These are phyloP conservation scores for Ceramica pisi DNA, from an alignment of 2,888 invertebrate species.

Conservation along the genomic window DNA sequence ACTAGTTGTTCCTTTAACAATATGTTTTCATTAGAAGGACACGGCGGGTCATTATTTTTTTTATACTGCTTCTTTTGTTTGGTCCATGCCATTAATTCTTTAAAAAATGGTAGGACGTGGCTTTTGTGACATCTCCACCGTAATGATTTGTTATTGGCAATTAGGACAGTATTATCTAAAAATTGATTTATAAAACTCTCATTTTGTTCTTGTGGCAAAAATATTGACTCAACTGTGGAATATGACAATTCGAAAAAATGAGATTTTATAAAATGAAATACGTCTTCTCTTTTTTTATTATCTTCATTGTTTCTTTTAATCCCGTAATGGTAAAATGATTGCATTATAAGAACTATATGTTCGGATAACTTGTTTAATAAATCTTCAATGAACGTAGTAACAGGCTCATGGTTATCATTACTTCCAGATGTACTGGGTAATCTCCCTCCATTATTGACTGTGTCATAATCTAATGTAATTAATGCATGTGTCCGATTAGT, in stretches of 20 bases:
- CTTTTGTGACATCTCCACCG: constrained; percentile 39
- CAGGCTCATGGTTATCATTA: not conserved
- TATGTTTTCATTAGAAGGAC: constrained; percentile 21
- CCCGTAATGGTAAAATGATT: constrained; percentile 54
- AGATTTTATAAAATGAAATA: constrained; percentile 59
- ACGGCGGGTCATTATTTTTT: not conserved
- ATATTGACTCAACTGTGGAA: constrained; percentile 62
- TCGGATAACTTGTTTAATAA: constrained; percentile 61
- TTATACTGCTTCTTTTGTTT: constrained; percentile 57
- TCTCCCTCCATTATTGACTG: not conserved
- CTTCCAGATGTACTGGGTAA: not conserved
- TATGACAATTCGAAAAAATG: constrained; percentile 72
- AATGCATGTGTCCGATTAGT: not conserved
- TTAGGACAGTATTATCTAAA: constrained; percentile 63
- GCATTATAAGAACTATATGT: constrained; percentile 65
- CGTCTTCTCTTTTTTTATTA: constrained; percentile 11
- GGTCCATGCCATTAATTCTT: constrained; percentile 71
- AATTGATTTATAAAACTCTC: constrained; percentile 65
- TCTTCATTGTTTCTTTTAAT: not conserved
- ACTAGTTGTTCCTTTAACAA: constrained; percentile 42
- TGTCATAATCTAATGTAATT: not conserved
- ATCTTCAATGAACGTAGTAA: constrained; percentile 21
- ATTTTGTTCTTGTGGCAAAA: constrained; percentile 73
- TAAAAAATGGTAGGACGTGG: constrained; percentile 61
- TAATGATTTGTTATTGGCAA: constrained; percentile 53